Base-by-base conservation (phyloP, 2,113 vertebrate species). In the Lophotis ruficrista region DNA sequence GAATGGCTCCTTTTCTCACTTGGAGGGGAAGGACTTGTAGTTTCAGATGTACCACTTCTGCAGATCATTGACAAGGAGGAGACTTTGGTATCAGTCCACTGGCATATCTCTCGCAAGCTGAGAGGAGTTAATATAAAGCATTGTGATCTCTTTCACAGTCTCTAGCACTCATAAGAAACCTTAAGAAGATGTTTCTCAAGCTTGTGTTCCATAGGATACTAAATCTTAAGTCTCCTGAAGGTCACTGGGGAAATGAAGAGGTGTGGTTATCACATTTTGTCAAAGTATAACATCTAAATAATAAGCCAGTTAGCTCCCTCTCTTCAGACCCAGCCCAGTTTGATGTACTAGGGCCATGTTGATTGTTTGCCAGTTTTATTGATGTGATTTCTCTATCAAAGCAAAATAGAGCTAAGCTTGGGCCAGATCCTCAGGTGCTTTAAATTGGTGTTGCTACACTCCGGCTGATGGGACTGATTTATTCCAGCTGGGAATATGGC, bases 241-340 rank as follows among this genome's bases (percentile, higher is more conserved):
- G 97, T 97, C 45, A 89, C 69, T 57, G 92, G 73, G 94, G 94
- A 97, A 98, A 96, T 97, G 96, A 97, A 96, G 97, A 98, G 97
- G 90, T 83, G 84, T 48, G 88, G 87, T 94, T 96, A 93, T 97
- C 96, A 96, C 82, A 89, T 97, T 97, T 97, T 97, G 95, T 95
- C 89, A 77, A 91, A 84, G 61, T 81, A 21, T 83, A 97, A 77
- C 87, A 88, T 93, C 38, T 48, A 62, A 82, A 90, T 96, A 95
- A 96, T 95, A 90, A 97, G 58, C 73, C 82, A 90, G 82, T 92
- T 95, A 69, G 43, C 35, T 87, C 64, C 68, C 53, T 95, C 90
- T 82, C 88, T 50, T 96, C 51, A 62, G 54, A 94, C 88, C 78
- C 64, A 84, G 51, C 48, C 62, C 22, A 76, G 23, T 69, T 90